Evolutionary conservation across 2,797 vertebrate genomes (phyloP).

Genomic region (Phalanger gymnotis): DNA sequence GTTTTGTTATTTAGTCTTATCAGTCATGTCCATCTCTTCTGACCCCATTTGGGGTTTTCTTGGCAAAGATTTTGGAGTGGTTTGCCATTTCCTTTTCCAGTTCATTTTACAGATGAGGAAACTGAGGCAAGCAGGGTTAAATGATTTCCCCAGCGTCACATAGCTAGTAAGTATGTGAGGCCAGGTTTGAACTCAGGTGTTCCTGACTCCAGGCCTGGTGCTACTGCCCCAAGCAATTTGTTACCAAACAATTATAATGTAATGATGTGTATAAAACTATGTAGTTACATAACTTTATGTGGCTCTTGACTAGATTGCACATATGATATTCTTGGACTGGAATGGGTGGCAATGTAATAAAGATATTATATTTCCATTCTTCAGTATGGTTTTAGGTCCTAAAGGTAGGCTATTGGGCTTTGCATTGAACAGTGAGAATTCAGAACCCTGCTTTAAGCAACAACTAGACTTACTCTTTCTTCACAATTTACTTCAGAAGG

Average conservation of each 20-base stretch:
- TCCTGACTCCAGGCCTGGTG: not conserved
- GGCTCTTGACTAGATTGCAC: not conserved
- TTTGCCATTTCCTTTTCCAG: not conserved
- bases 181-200: not conserved
- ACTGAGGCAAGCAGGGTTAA: not conserved
- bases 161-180: not conserved
- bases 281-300: not conserved
- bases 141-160: not conserved
- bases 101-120: not conserved
- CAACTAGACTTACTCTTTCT: slow-evolving; percentile 22
- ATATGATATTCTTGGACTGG: slow-evolving; percentile 12
- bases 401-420: slow-evolving; percentile 6
- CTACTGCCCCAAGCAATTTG: not conserved
- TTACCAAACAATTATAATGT: not conserved
- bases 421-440: slow-evolving; percentile 37
- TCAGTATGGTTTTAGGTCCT: slow-evolving; percentile 27
- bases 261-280: not conserved
- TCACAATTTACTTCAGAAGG: slow-evolving; percentile 30
- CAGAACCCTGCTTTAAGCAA: slow-evolving; percentile 34
- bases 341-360: slow-evolving; percentile 46
- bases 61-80: not conserved
- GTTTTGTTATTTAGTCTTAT: not conserved
- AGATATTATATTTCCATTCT: slow-evolving; percentile 2
- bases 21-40: not conserved
- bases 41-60: not conserved